phyloP scores from a whole-genome alignment of 2,113 vertebrate genomes.

The Lagopus muta region DNA sequence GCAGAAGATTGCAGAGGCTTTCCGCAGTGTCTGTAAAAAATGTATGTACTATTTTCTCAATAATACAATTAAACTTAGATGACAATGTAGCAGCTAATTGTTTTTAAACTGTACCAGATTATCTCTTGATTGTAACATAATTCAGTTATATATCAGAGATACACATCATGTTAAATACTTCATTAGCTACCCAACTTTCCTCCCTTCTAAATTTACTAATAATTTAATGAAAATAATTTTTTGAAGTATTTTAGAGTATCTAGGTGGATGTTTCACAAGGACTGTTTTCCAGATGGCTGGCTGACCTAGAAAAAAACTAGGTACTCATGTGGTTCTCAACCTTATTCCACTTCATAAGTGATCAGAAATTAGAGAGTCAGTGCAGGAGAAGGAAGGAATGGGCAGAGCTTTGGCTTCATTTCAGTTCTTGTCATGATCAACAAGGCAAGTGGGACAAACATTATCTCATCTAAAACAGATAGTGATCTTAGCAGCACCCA shows the following conservation, averaged over 20 bases:
- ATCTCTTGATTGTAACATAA: background rate
- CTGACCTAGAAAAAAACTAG: background rate
- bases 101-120: background rate
- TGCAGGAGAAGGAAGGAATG: background rate
- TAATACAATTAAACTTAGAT: background rate
- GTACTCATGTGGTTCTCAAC: background rate
- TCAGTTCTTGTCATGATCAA: background rate
- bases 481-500: background rate
- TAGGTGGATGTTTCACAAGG: background rate
- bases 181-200: background rate
- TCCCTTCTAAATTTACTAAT: background rate
- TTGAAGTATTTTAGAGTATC: background rate
- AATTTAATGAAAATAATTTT: conserved; percentile 7
- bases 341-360: background rate
- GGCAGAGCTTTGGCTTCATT: background rate
- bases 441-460: background rate
- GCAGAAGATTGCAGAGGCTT: background rate
- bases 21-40: background rate
- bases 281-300: background rate
- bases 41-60: background rate
- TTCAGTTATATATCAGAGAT: background rate
- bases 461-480: background rate
- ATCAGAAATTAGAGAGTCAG: background rate
- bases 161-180: background rate
- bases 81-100: background rate